Base-by-base conservation (phyloP, 2,113 vertebrate genomes). In the Crotophaga sulcirostris region DNA sequence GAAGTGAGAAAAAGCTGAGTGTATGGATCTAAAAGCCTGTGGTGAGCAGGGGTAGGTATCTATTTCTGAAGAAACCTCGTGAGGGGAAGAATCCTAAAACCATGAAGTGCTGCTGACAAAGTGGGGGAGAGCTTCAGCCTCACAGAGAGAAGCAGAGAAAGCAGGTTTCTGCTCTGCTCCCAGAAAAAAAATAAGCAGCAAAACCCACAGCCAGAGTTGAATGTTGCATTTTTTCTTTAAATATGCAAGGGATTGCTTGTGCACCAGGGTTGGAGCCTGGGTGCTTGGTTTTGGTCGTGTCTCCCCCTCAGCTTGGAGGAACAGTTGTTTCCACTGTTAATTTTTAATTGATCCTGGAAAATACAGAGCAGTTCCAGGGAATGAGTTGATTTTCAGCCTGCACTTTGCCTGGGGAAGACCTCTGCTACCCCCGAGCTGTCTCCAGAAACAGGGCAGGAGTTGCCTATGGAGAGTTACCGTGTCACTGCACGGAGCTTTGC, bases 321-420 rank as follows among this genome's bases (percentile, higher is more conserved):
- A 23, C 44, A 24, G 73, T 81, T 66, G 40, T 45, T 81, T 72
- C 69, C 52, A 67, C 69, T 91, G 91, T 93, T 96, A 91, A 87
- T 92, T 92, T 94, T 95, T 92, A 94, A 94, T 75, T 76, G 87
- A 63, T 84, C 49, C 80, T 68, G 36, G 74, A 84, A 92, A 88
- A 68, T 70, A 5, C 56, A 40, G 52, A 56, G 87, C 67, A 29
- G 33, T 85, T 91, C 74, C 84, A 73, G 29, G 47, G 81, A 96
- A 58, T 1, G 3, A 81, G 33, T 19, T 33, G 47, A 38, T 95
- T 84, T 81, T 51, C 55, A 86, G 68, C 44, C 19, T 47, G 44
- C 25, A 10, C 47, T 84, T 54, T 26, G 8, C 62, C 62, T 40
- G 40, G 33, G 40, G 42, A 76, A 79, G 66, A 82, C 16, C 79